These are phyloP conservation scores for Lampropteryx suffumata DNA, from an alignment of 2,888 invertebrate species.

Conservation along the genomic window DNA sequence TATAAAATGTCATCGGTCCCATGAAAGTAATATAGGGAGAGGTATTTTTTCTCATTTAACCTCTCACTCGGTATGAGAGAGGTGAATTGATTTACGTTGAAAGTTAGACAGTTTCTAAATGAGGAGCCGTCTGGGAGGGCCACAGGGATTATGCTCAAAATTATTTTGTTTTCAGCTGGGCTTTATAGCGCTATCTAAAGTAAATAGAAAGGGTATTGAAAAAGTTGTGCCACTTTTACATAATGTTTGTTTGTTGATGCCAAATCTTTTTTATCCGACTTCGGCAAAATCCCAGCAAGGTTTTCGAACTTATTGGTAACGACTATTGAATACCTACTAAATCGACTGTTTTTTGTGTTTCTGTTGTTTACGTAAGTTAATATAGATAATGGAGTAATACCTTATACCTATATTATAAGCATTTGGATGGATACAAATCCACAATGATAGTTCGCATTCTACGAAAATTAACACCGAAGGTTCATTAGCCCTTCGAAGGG, in stretches of 20 bases:
- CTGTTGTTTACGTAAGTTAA: too few species aligned
- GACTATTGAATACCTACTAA: slow-evolving; percentile 2
- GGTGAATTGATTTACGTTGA: slow-evolving; percentile 53
- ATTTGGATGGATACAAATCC: too few species aligned
- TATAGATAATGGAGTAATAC: too few species aligned
- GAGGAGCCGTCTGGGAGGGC: slow-evolving; percentile 39
- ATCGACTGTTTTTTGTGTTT: neutral
- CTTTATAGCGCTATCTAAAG: slow-evolving; percentile 4
- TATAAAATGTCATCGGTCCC: slow-evolving; percentile 35
- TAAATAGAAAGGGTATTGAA: slow-evolving; percentile 22
- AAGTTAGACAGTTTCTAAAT: slow-evolving; percentile 55
- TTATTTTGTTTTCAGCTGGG: slow-evolving; percentile 22
- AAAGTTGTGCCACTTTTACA: slow-evolving; percentile 13
- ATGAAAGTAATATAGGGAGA: slow-evolving; percentile 38
- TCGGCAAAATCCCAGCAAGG: neutral
- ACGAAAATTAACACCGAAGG: neutral
- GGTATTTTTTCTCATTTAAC: slow-evolving; percentile 38
- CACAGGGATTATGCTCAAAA: slow-evolving; percentile 27
- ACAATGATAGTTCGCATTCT: neutral
- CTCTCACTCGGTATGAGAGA: slow-evolving; percentile 34
- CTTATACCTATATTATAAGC: too few species aligned
- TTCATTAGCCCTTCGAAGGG: slow-evolving; percentile 8
- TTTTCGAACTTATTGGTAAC: slow-evolving; percentile 6
- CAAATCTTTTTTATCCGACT: slow-evolving; percentile 10
- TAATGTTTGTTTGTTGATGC: slow-evolving; percentile 19